Percentiles rank a stretch among this genome's conserved stretches.
These are phyloP conservation scores for Ichneumoninae sp. DNA, from an alignment of 2,888 invertebrate genomes.

Conservation along the genomic window DNA sequence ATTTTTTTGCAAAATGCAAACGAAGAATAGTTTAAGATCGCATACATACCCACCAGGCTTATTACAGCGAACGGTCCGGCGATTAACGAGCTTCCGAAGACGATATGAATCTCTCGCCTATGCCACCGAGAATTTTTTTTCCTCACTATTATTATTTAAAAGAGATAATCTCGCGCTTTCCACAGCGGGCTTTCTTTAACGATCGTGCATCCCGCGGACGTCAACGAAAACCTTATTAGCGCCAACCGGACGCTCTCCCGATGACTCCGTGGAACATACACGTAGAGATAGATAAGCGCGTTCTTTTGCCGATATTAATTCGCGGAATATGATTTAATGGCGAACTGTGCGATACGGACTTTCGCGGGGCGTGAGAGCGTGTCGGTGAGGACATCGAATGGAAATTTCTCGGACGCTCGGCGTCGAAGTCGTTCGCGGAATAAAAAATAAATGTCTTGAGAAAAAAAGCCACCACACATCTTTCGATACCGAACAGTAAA, in stretches of 20 bases:
- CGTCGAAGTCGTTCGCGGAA: neutral
- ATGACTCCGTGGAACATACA: neutral
- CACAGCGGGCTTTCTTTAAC: constrained; percentile 16
- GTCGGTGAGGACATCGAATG: constrained; percentile 4
- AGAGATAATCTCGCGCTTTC: constrained; percentile 39
- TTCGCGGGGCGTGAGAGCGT: constrained; percentile 26
- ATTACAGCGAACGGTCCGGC: constrained; percentile 19
- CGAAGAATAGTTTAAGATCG: constrained; percentile 21
- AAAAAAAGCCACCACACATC: neutral
- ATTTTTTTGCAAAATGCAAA: constrained; percentile 31
- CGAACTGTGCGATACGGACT: neutral
- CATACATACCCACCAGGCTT: constrained; percentile 7
- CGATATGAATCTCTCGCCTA: constrained; percentile 26
- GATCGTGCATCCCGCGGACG: constrained; percentile 22
- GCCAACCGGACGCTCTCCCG: neutral
- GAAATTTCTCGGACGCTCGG: neutral
- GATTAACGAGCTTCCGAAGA: constrained; percentile 46
- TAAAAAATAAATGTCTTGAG: neutral
- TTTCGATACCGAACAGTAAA: neutral
- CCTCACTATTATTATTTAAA: constrained; percentile 25
- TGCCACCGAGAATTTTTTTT: constrained; percentile 3
- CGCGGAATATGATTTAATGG: constrained; percentile 12
- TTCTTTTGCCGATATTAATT: neutral
- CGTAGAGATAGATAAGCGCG: neutral
- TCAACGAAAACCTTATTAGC: constrained; percentile 7